phyloP scores from a whole-genome alignment of 2,888 invertebrate genomes.

The Himalopsyche kuldschensis region DNA sequence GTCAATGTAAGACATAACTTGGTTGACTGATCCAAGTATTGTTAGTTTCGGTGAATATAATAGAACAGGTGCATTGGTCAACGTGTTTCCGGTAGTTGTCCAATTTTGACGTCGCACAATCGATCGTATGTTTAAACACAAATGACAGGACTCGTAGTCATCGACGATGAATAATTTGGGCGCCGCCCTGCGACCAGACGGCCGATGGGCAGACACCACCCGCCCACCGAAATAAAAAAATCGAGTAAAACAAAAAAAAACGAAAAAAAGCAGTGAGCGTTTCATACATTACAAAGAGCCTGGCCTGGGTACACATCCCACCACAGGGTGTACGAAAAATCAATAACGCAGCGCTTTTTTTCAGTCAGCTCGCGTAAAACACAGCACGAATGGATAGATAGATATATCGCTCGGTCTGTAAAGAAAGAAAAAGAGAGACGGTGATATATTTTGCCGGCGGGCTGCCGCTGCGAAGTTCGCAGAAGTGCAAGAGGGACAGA shows the following conservation, averaged over 20 bases:
- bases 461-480: slow-evolving; percentile 3
- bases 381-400: slow-evolving; percentile 41
- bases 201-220: slow-evolving; percentile 27
- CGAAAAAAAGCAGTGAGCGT: slow-evolving; percentile 21
- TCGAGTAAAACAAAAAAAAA: slow-evolving; percentile 24
- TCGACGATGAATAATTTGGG: slow-evolving; percentile 37
- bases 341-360: slow-evolving; percentile 64
- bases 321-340: slow-evolving; percentile 50
- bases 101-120: background rate
- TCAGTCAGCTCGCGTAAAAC: slow-evolving; percentile 55
- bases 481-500: slow-evolving; percentile 24
- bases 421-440: slow-evolving; percentile 36
- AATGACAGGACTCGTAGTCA: slow-evolving; percentile 18
- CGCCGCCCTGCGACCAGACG: slow-evolving; percentile 34
- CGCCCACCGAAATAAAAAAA: slow-evolving; percentile 18
- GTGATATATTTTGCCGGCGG: slow-evolving; percentile 33
- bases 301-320: slow-evolving; percentile 31
- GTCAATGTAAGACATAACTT: too few species aligned
- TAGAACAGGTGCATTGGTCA: background rate
- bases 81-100: background rate
- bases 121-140: slow-evolving; percentile 16
- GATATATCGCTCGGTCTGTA: slow-evolving; percentile 36
- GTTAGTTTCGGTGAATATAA: background rate
- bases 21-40: too few species aligned
- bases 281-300: slow-evolving; percentile 38